Percentiles rank a stretch among this genome's conserved stretches.
phyloP scores from a whole-genome alignment of 2,888 invertebrate species.

The Melanchra persicariae region DNA sequence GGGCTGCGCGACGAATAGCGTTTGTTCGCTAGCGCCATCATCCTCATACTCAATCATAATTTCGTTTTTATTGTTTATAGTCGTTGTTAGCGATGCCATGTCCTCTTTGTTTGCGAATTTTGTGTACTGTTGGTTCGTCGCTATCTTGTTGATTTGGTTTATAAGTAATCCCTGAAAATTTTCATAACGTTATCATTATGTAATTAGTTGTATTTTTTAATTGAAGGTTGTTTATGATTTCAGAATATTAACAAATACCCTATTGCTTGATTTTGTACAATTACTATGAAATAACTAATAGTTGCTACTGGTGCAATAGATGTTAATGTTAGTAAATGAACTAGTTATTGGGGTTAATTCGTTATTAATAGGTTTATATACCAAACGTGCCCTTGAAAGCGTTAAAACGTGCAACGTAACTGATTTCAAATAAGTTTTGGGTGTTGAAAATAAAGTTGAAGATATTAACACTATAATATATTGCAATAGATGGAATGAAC shows the following conservation, averaged over 20 bases:
- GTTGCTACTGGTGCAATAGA: slow-evolving; percentile 45
- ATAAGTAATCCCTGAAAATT: slow-evolving; percentile 88
- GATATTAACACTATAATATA: slow-evolving; percentile 15
- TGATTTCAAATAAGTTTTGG: slow-evolving; percentile 17
- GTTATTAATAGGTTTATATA: slow-evolving; percentile 32
- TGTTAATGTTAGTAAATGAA: slow-evolving; percentile 48
- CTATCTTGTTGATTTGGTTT: slow-evolving; percentile 87
- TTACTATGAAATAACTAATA: slow-evolving; percentile 41
- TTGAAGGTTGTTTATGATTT: slow-evolving; percentile 23
- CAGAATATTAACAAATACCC: slow-evolving; percentile 37
- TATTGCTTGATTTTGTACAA: slow-evolving; percentile 48
- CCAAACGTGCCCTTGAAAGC: slow-evolving; percentile 53
- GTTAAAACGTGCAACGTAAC: slow-evolving; percentile 57
- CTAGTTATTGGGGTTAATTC: slow-evolving; percentile 38
- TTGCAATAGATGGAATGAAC: slow-evolving; percentile 46
- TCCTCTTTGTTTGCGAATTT: slow-evolving; percentile 79
- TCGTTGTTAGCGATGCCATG: slow-evolving; percentile 79
- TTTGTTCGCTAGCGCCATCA: slow-evolving; percentile 80
- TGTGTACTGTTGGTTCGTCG: slow-evolving; percentile 84
- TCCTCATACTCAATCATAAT: slow-evolving; percentile 88
- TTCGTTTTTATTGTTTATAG: slow-evolving; percentile 76
- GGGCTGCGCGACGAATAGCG: slow-evolving; percentile 82
- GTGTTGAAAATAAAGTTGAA: slow-evolving; percentile 9
- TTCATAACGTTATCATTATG: slow-evolving; percentile 67
- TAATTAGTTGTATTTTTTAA: slow-evolving; percentile 28